A percentile compares a stretch with the other conserved stretches of the same genome.
Evolutionary conservation across 2,797 vertebrate genomes (phyloP).

Genomic region (Coccyzus lansbergi): DNA sequence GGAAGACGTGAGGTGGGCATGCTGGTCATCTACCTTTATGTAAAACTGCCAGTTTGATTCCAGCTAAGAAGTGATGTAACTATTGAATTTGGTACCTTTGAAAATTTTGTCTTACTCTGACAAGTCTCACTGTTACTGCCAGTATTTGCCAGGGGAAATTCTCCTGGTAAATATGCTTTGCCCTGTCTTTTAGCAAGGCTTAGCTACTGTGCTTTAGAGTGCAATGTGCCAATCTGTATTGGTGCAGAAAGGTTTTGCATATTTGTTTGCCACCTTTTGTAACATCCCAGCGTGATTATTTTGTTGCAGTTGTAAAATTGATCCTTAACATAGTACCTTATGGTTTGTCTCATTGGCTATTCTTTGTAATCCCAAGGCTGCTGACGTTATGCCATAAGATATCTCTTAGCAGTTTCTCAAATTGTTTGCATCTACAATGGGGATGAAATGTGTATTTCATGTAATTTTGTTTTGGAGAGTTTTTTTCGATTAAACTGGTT

Average conservation of each 20-base stretch:
- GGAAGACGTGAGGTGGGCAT: background rate
- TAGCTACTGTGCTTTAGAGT: background rate
- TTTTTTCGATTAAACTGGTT: background rate
- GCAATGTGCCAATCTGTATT: fast-evolving
- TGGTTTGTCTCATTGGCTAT: background rate
- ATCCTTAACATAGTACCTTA: background rate
- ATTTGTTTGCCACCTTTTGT: background rate
- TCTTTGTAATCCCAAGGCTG: background rate
- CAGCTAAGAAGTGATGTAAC: background rate
- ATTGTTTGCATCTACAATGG: background rate
- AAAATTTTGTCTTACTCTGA: background rate
- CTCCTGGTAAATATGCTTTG: background rate
- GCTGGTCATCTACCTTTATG: background rate
- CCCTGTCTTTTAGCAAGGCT: background rate
- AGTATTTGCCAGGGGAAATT: background rate
- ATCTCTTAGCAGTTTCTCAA: background rate
- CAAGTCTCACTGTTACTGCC: background rate
- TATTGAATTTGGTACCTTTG: background rate
- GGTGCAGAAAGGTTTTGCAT: background rate
- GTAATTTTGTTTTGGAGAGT: background rate
- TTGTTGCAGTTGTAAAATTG: background rate
- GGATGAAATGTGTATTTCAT: background rate
- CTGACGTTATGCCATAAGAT: background rate
- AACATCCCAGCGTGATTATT: background rate
- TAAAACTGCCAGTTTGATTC: background rate